phyloP scores from a whole-genome alignment of 2,888 invertebrate genomes.

The Tipula unca region DNA sequence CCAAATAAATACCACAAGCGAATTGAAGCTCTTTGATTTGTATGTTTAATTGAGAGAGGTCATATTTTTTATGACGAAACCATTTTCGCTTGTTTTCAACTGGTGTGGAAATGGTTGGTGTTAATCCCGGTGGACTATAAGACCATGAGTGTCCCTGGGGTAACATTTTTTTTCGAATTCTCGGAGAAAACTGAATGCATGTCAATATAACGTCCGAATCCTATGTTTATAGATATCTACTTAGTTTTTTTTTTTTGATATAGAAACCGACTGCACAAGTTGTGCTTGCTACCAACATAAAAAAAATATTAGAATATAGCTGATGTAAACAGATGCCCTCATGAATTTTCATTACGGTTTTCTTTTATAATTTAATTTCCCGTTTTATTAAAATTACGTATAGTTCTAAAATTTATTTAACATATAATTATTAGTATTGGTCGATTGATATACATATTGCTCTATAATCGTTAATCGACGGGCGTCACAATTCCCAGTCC shows the following conservation, averaged over 20 bases:
- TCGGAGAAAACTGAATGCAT: too few relatives aligned
- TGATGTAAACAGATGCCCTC: too few relatives aligned
- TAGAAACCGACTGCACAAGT: too few relatives aligned
- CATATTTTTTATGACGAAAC: background rate
- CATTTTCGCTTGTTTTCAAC: background rate
- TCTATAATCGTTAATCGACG: background rate
- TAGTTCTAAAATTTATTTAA: background rate
- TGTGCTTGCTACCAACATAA: too few relatives aligned
- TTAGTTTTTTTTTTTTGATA: too few relatives aligned
- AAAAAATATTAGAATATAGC: too few relatives aligned
- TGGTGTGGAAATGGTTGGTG: background rate
- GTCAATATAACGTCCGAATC: too few relatives aligned
- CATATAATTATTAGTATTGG: background rate
- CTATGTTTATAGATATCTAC: too few relatives aligned
- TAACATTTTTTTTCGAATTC: too few relatives aligned
- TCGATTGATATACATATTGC: background rate
- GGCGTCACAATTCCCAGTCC: background rate
- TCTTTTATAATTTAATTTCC: background rate
- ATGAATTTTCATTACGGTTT: background rate
- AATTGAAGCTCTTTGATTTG: background rate
- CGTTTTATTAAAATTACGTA: background rate
- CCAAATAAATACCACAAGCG: background rate
- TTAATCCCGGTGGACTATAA: background rate
- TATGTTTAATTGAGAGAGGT: background rate
- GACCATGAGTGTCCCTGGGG: background rate